These are phyloP conservation scores for Malaclemys terrapin DNA, from an alignment of 2,113 vertebrate species.

Conservation along the genomic window DNA sequence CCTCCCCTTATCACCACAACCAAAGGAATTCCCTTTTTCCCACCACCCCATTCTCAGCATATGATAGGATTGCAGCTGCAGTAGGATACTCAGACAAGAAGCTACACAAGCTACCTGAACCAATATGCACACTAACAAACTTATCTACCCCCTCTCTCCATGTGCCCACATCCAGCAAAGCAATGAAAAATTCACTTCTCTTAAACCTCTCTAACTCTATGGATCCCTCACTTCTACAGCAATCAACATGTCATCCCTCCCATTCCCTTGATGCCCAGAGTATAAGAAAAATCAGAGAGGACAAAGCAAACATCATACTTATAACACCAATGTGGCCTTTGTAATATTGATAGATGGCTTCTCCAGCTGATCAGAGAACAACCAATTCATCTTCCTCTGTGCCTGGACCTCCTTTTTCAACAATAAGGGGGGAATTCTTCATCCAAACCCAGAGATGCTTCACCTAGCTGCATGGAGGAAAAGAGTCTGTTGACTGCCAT, in stretches of 20 bases:
- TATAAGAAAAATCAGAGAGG: background rate
- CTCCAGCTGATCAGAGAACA: background rate
- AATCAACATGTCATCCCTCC: background rate
- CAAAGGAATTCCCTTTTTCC: background rate
- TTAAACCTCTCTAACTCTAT: background rate
- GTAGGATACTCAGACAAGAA: background rate
- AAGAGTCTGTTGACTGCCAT: background rate
- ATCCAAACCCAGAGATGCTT: background rate
- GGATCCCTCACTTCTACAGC: background rate
- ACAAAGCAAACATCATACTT: background rate
- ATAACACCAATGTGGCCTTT: background rate
- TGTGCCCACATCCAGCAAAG: background rate
- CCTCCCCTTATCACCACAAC: background rate
- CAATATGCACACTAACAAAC: background rate
- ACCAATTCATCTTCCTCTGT: background rate
- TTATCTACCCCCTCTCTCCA: rapidly evolving
- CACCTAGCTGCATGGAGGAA: background rate
- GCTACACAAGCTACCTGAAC: background rate
- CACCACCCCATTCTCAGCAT: background rate
- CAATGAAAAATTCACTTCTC: background rate
- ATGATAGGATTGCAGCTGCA: background rate
- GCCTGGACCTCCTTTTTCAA: background rate
- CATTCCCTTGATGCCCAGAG: background rate
- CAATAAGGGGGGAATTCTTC: background rate
- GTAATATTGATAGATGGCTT: background rate